Percentiles rank a stretch among this genome's conserved stretches.
phyloP scores from a whole-genome alignment of 2,797 vertebrate species.

The Microctenopoma lineatum region DNA sequence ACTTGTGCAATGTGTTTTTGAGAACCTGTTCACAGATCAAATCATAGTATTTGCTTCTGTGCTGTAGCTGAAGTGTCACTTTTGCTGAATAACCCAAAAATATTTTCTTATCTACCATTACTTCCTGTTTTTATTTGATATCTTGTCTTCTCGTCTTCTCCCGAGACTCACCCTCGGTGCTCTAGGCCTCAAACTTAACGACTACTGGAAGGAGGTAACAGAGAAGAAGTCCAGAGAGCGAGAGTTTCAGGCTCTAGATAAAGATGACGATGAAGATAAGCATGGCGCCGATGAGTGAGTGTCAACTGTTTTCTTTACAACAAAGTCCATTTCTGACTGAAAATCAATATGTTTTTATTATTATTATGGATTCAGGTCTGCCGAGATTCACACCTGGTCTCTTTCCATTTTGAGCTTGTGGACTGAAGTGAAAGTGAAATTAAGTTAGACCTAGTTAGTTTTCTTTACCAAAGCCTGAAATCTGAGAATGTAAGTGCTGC shows the following conservation, averaged over 20 bases:
- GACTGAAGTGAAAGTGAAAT: constrained; percentile 23
- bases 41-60: background rate
- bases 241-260: constrained; percentile 66
- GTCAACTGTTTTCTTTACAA: background rate
- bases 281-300: constrained; percentile 53
- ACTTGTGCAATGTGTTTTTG: background rate
- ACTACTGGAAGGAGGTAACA: constrained; percentile 85
- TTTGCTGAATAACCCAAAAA: background rate
- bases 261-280: constrained; percentile 31
- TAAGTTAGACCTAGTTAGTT: background rate
- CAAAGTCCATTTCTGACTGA: background rate
- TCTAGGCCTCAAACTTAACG: constrained; percentile 86
- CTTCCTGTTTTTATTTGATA: background rate
- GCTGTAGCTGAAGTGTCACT: background rate
- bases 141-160: constrained; percentile 2
- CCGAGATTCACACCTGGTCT: too few relatives aligned
- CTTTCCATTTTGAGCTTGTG: background rate
- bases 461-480: constrained; percentile 25
- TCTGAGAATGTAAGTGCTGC: constrained; percentile 2
- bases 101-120: background rate
- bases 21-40: background rate
- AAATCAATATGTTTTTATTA: too few relatives aligned
- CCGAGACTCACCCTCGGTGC: constrained; percentile 81
- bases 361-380: too few relatives aligned
- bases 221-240: constrained; percentile 79